Percentiles rank a stretch among this genome's conserved stretches.
These are phyloP conservation scores for Monochamus alternatus DNA, from an alignment of 2,888 invertebrate genomes.

Conservation along the genomic window DNA sequence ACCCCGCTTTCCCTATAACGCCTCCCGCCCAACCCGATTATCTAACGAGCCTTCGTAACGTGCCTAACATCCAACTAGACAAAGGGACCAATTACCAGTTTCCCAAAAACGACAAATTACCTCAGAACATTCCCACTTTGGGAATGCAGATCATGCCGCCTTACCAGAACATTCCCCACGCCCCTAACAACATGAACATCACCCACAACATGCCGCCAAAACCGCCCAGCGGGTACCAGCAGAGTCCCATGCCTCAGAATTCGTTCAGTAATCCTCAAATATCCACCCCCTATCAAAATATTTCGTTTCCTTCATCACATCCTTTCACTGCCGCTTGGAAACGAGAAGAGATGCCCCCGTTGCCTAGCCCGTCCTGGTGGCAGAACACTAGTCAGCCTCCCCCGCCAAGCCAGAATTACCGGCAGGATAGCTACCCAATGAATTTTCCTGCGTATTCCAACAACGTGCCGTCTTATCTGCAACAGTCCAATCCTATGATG, in stretches of 20 bases:
- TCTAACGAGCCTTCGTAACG: conserved; percentile 59
- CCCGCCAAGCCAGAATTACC: conserved; percentile 38
- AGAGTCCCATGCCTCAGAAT: conserved; percentile 16
- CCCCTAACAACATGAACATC: conserved; percentile 29
- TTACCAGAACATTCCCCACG: conserved; percentile 43
- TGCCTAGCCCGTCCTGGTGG: conserved; percentile 48
- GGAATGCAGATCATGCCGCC: conserved; percentile 48
- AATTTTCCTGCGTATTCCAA: conserved; percentile 33
- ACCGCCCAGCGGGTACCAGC: conserved; percentile 31
- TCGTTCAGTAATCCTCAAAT: conserved; percentile 29
- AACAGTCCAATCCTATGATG: conserved; percentile 45
- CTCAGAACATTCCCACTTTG: conserved; percentile 37
- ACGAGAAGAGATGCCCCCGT: conserved; percentile 43
- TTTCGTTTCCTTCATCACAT: conserved; percentile 50
- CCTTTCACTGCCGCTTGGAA: conserved; percentile 55
- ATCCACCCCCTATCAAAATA: conserved; percentile 48
- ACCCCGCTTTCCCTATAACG: conserved; percentile 54
- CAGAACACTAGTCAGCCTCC: conserved; percentile 40
- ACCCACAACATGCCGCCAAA: conserved; percentile 37
- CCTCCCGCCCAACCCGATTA: conserved; percentile 58
- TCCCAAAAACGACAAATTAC: conserved; percentile 46
- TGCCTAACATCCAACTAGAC: conserved; percentile 55
- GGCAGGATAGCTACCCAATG: conserved; percentile 34
- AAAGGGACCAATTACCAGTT: conserved; percentile 50
- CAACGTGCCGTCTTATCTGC: conserved; percentile 31